phyloP scores from a whole-genome alignment of 1,140 invertebrate species.

The Calephelis nemesis region DNA sequence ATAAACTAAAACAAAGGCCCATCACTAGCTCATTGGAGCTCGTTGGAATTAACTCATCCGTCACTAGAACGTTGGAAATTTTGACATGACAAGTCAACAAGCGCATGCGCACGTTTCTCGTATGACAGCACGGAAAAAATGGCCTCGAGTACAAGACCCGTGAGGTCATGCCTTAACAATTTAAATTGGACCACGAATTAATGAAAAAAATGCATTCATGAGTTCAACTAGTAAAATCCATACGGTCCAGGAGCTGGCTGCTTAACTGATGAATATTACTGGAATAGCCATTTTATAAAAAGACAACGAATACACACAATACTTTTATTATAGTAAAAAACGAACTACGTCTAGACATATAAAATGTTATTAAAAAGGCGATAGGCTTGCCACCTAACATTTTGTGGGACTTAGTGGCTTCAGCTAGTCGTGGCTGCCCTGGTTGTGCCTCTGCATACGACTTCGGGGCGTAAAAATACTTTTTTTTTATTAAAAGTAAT shows the following conservation, averaged over 20 bases:
- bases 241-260: neutral
- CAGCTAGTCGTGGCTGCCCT: too few relatives aligned
- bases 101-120: constrained; percentile 17
- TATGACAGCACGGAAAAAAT: constrained; percentile 15
- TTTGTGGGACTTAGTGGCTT: too few relatives aligned
- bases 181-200: constrained; percentile 15
- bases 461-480: too few relatives aligned
- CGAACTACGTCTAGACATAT: too few relatives aligned
- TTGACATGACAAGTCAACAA: constrained; percentile 18
- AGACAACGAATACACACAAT: too few relatives aligned
- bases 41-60: constrained; percentile 18
- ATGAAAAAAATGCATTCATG: constrained; percentile 5
- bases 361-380: too few relatives aligned
- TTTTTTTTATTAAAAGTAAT: too few relatives aligned
- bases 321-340: too few relatives aligned
- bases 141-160: neutral
- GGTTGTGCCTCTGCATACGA: too few relatives aligned
- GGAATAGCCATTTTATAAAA: too few relatives aligned
- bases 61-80: constrained; percentile 15
- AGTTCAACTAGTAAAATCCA: neutral
- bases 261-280: neutral
- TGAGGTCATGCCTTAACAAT: constrained; percentile 7
- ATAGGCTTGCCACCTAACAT: too few relatives aligned
- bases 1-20: neutral
- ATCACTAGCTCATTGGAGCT: constrained; percentile 1